phyloP scores from a whole-genome alignment of 2,113 vertebrate species.

The Dipodomys merriami region DNA sequence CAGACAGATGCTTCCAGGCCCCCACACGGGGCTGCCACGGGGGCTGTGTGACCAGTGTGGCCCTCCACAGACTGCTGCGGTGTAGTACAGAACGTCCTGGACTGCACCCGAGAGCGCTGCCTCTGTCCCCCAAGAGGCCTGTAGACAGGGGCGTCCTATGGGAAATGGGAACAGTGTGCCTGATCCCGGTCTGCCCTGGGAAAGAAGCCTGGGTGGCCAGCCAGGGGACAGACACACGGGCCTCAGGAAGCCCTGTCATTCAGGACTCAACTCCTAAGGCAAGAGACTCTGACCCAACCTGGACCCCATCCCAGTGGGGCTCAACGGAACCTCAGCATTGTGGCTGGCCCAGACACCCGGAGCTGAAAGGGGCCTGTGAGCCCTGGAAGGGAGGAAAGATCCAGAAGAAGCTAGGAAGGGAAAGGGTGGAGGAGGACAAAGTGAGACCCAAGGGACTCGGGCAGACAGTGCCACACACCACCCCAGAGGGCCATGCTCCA shows the following conservation, averaged over 20 bases:
- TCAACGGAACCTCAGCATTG: neutral
- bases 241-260: accelerated
- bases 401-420: neutral
- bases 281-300: neutral
- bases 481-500: neutral
- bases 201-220: neutral
- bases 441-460: neutral
- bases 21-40: slow-evolving; percentile 7
- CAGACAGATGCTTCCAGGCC: slow-evolving; percentile 56
- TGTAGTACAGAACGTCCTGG: neutral
- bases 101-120: neutral
- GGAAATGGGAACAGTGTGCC: neutral
- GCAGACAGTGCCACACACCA: neutral
- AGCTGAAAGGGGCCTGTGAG: neutral
- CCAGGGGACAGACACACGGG: no score
- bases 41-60: neutral
- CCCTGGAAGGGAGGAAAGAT: neutral
- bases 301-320: no score
- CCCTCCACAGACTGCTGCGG: neutral
- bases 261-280: neutral
- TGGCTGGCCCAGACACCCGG: neutral
- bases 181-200: neutral
- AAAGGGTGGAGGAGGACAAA: neutral
- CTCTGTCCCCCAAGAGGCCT: neutral
- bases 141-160: neutral